Base-by-base conservation (phyloP, 1,140 invertebrate species). In the Nebria ingens region DNA sequence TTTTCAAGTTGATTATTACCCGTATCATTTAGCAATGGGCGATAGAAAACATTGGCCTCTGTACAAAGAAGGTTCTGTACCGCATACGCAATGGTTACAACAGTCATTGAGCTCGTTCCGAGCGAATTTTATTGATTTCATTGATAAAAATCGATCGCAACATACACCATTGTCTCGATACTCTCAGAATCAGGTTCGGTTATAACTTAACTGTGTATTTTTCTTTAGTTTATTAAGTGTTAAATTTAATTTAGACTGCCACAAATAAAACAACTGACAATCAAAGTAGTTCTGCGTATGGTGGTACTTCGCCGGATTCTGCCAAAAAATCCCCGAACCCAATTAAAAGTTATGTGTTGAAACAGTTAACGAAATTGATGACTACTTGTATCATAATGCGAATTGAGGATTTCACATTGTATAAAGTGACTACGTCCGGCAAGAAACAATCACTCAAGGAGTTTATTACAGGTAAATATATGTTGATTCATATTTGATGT, bases 1-100 rank as follows among this genome's bases (percentile, higher is more conserved):
- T 68, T 86, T 98, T 67, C 86, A 93, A 69, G 75, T 98, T 9
- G 96, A 98, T 72, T 91, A 93, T 68, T 99, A 98, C 76, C 96
- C 96, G 0, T 98, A 96, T 76, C 93, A 97, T 72, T 81, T 93
- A 64, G 92, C 93, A 55, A 85, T 51, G 66, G 83, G 85, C 9
- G 87, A 89, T 70, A 77, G 92, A 59, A 83, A 86, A 60, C 89
- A 93, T 71, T 98, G 93, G 94, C 80, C 86, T 17, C 82, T 61
- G 56, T 85, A 85, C 59, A 83, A 78, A 64, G 81, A 84, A 63
- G 76, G 76, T 54, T 75, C 77, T 4, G 80, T 81, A 13, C 81
- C 84, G 1, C 85, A 87, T 64, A 78, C 78, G 40, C 81, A 87
- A 56, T 90, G 88, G 87, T 69, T 89, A 25, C 79, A 82, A 21